Base-by-base conservation (phyloP, 2,888 invertebrate genomes). In the Volucella inanis region DNA sequence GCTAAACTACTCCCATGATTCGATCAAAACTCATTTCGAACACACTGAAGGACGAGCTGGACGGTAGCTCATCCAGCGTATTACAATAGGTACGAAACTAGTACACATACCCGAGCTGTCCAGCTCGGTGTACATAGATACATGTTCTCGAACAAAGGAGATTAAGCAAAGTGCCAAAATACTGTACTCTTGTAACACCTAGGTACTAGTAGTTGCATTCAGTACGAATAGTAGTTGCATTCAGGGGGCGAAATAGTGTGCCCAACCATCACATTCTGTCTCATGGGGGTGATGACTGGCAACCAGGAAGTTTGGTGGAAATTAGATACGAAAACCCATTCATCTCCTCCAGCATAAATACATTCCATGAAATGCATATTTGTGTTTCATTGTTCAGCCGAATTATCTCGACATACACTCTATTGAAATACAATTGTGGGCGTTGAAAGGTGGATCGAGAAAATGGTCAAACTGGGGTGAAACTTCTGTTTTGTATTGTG, bases 1-100 rank as follows among this genome's bases (percentile, higher is more conserved):
- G 38, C 41, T 45, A 71, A 78, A 71, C 57, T 62, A 61, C 43
- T 71, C n/a, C 72, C 47, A 54, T 77, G 82, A 77, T 72, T 54
- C 14, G 77, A 72, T 77, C 71, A 77, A 70, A 82, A 82, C 77
- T 72, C 71, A 67, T 82, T 82, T 77, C 71, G 10, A 71, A 49
- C 59, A 61, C 61, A 61, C 61, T 45, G 12, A 15, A n/a, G 38
- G 41, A 43, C 45, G 22, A 31, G 39, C 38, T 47, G 65, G 47
- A 43, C 49, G 47, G 57, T 14, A 65, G 43, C 39, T 70, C 59
- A 49, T 71, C 39, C 64, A 50, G 65, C 38, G 3, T 54, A 45
- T 57, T 65, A 14, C 31, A n/a, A 11, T 11, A n/a, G 22, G 11
- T 22, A 22, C 1, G 3, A 11, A 11, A n/a, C 14, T n/a, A 31